phyloP scores from a whole-genome alignment of 2,113 vertebrate genomes.

The Chinchilla lanigera region DNA sequence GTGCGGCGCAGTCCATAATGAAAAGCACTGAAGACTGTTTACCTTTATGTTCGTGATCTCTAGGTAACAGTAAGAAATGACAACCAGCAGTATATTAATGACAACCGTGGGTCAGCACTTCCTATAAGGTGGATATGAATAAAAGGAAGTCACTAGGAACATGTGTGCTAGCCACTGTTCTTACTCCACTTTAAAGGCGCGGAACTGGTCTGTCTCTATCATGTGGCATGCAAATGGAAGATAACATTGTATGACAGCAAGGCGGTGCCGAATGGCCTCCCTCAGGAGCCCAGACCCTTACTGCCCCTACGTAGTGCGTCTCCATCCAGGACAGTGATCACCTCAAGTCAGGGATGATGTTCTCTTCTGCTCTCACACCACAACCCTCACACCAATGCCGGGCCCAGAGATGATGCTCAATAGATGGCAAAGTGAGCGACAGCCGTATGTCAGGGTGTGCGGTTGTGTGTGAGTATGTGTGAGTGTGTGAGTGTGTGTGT shows the following conservation, averaged over 20 bases:
- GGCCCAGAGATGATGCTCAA: neutral
- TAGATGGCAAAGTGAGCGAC: neutral
- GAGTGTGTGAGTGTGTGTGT: neutral
- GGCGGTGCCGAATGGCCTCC: neutral
- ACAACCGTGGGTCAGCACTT: neutral
- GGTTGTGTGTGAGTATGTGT: neutral
- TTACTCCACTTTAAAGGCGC: neutral
- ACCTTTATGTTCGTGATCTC: neutral
- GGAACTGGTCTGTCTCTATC: neutral
- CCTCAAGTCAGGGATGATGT: neutral
- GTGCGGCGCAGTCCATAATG: neutral
- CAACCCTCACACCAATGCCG: neutral
- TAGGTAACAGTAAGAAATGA: neutral
- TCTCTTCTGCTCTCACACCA: neutral
- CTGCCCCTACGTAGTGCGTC: neutral
- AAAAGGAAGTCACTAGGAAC: neutral
- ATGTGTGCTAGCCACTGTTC: too few relatives aligned
- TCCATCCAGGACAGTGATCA: too few relatives aligned
- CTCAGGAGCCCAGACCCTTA: neutral
- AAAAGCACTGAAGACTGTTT: neutral
- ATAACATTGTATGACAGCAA: neutral
- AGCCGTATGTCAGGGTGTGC: neutral
- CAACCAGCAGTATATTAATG: neutral
- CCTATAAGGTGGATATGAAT: neutral
- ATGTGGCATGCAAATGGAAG: neutral